Percentiles rank a stretch among this genome's conserved stretches.
Evolutionary conservation across 2,888 invertebrate genomes (phyloP).

Genomic region (Cryptophagus acutangulus): DNA sequence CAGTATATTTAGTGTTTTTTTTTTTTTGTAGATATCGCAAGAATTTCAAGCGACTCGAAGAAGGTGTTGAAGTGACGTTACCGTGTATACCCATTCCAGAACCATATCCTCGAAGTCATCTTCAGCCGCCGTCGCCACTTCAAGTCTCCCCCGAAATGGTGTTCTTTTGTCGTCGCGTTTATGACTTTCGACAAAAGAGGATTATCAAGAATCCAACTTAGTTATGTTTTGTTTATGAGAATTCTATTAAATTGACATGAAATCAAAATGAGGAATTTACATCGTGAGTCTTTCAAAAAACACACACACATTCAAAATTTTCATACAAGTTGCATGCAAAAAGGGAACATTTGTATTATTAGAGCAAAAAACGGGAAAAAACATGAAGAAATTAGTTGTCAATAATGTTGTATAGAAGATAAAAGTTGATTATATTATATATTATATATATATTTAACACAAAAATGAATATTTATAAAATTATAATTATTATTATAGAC

Average conservation of each 20-base stretch:
- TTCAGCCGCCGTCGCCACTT: constrained; percentile 57
- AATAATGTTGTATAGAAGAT: constrained; percentile 48
- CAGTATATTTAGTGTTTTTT: constrained; percentile 6
- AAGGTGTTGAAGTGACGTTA: constrained; percentile 65
- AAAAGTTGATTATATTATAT: constrained; percentile 40
- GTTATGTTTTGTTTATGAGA: constrained; percentile 26
- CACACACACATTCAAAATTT: constrained; percentile 21
- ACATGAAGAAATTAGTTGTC: constrained; percentile 36
- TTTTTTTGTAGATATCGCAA: constrained; percentile 72
- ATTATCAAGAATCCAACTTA: constrained; percentile 52
- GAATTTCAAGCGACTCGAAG: constrained; percentile 71
- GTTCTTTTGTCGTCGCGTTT: constrained; percentile 90
- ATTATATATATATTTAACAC: constrained; percentile 43
- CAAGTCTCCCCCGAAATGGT: constrained; percentile 76
- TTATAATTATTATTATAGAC: constrained; percentile 46
- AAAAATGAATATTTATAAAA: constrained; percentile 37
- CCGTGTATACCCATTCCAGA: constrained; percentile 71
- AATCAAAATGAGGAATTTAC: neutral
- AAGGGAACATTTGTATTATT: constrained; percentile 48
- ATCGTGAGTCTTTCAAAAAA: constrained; percentile 5
- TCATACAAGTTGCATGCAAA: constrained; percentile 45
- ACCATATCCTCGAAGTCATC: constrained; percentile 53
- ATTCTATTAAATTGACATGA: neutral
- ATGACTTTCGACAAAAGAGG: constrained; percentile 88
- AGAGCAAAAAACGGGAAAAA: constrained; percentile 20